Evolutionary conservation across 64 coral and sea anemone genomes (phyloP), one percentile per base, ranked within the genome.

Genomic region (Montipora sp.): DNA sequence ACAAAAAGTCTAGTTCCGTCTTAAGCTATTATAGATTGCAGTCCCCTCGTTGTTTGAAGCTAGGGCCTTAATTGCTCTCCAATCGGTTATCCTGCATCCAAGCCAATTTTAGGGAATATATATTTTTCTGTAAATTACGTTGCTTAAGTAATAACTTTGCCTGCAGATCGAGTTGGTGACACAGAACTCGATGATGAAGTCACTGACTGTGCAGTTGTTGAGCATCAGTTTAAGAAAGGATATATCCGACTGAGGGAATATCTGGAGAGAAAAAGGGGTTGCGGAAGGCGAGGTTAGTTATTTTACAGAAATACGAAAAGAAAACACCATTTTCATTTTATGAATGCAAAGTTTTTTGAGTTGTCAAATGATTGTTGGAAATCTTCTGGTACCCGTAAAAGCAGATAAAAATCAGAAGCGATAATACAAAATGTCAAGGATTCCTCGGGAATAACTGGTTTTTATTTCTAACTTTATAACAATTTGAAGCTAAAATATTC

Each of bases 221-320:
- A 79, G n/a, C 89, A 97, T n/a, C 95, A 97, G 49, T 97, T 88
- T 5, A 80, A 65, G 48, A 70, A 75, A 88, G 95, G 95, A 45
- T 97, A 92, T 60, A 97, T 97, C 36, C 67, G 95, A 83, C 51
- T 97, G 16, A 73, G 95, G 57, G 95, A 97, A 66, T 97, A 94
- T 49, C 63, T 97, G 8, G 95, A 97, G 22, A 65, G 95, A 65
- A 91, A 89, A 49, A 69, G 72, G 80, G 95, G 95, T 10, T 97
- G 95, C 73, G 95, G 95, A 16, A 97, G 83, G 51, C 16, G 80
- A 79, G 95, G 95, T 97, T 92, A 88, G 22, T 48, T 36, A 36
- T 36, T 36, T 36, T 36, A 36, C 36, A 36, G 36, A 36, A 36
- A 36, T 36, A 24, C 24, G 24, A 36, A 36, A 36, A 36, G 0